Percentiles rank a stretch among this genome's conserved stretches.
phyloP scores from a whole-genome alignment of 2,113 vertebrate genomes.

The Heliornis fulica region DNA sequence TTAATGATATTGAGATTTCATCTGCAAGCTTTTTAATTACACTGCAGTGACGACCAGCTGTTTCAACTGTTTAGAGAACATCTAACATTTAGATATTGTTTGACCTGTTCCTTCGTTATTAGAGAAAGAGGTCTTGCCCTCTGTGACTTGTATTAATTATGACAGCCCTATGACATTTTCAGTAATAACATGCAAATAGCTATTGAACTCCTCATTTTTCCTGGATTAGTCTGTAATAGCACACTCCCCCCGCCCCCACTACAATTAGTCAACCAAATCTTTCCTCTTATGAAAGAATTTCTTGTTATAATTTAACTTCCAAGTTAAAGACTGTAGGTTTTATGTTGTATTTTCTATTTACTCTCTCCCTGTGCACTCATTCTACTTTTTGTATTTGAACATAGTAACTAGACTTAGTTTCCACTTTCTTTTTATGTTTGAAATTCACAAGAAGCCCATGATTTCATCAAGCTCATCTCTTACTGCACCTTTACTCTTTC shows the following conservation, averaged over 20 bases:
- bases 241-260: too few species aligned
- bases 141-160: not conserved
- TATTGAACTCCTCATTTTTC: not conserved
- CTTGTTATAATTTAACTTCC: not conserved
- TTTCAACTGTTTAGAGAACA: not conserved
- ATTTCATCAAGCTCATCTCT: not conserved
- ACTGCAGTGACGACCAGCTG: not conserved
- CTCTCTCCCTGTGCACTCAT: not conserved
- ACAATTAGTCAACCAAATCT: not conserved
- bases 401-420: not conserved
- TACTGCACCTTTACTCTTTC: not conserved
- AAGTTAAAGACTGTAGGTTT: not conserved
- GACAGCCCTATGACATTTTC: not conserved
- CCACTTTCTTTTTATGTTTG: not conserved
- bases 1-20: not conserved
- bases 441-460: not conserved
- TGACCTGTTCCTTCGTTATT: not conserved
- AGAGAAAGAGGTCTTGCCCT: not conserved
- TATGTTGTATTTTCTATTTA: not conserved
- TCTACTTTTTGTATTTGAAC: not conserved
- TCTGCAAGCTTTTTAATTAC: not conserved
- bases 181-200: not conserved
- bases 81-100: not conserved
- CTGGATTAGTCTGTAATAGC: not conserved
- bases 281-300: not conserved